These are phyloP conservation scores for Triops longicaudatus DNA, from an alignment of 1,140 invertebrate genomes.

Conservation along the genomic window DNA sequence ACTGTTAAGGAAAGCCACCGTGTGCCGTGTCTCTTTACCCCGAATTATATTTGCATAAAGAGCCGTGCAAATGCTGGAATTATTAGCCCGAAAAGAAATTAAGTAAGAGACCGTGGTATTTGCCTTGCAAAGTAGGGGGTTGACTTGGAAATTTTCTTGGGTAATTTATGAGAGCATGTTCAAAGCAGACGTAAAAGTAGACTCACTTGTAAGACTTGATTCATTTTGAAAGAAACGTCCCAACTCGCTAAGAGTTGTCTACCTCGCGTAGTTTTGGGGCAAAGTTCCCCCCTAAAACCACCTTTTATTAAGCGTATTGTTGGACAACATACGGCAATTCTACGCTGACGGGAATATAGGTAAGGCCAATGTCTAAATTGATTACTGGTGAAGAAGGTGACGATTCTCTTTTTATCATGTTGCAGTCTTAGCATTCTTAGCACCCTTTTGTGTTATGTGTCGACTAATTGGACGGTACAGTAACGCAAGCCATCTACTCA, in stretches of 20 bases:
- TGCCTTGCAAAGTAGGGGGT: conserved; percentile 7
- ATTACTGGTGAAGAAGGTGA: not conserved
- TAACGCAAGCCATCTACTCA: not conserved
- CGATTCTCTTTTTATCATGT: not conserved
- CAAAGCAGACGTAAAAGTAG: not conserved
- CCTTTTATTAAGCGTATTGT: not conserved
- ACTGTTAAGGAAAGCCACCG: not conserved
- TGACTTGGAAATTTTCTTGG: not conserved
- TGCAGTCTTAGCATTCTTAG: not conserved
- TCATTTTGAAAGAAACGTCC: not conserved
- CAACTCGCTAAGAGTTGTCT: not conserved
- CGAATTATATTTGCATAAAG: not conserved
- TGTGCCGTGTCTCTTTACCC: not conserved
- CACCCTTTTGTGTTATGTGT: conserved; percentile 3
- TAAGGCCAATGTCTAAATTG: too few relatives aligned
- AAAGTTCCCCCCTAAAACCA: not conserved
- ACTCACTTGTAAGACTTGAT: not conserved
- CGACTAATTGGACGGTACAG: conserved; percentile 14
- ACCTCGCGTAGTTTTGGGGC: not conserved
- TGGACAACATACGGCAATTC: not conserved
- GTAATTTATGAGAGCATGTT: not conserved
- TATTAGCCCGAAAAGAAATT: not conserved
- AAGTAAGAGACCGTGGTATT: not conserved
- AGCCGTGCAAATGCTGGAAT: not conserved
- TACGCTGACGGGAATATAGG: not conserved